Evolutionary conservation across 2,113 vertebrate genomes (phyloP), one percentile per base, ranked within the genome.

Genomic region (Notarius quadriscutis): DNA sequence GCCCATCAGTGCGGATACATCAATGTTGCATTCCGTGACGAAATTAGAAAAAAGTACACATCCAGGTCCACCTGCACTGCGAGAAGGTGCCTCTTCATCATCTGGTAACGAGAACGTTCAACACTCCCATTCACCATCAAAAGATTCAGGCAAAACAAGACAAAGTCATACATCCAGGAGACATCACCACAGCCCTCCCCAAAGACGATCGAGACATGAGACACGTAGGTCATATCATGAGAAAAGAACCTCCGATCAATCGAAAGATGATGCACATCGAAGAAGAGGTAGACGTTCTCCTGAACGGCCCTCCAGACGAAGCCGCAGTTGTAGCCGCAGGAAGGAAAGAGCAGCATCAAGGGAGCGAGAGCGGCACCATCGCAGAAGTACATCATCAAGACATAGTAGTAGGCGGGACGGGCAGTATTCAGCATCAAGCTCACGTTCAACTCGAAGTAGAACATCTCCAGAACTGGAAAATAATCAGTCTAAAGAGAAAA

Each of bases 201-300:
- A 71, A 63, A 85, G 65, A 15, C 60, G 10, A 50, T 88, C 77
- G 0, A 20, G 81, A 50, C 63, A 60, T 6, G 87, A 90, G 7
- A 58, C 55, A 6, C 88, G 74, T 18, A 90, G 85, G 72, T 71
- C 72, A n/a, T 34, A 65, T 14, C 72, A 48, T 17, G 78, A 87
- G 8, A 86, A 84, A 83, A 87, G 87, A 72, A 50, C 83, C 1
- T 83, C 63, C 3, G 71, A 74, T 75, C 51, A 11, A 30, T 81
- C 67, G 1, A 88, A 84, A 41, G 83, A 88, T 2, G 62, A 63
- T 7, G 55, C 57, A 51, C 51, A 72, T 14, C 51, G 22, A 2
- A 79, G 82, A 80, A 87, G 74, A 27, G 5, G 87, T 58, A 67
- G 69, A 71, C 51, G 30, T 22, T 84, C 87, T 82, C 10, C 82